These are phyloP conservation scores for Alethe diademata DNA, from an alignment of 2,113 vertebrate genomes.

Conservation along the genomic window DNA sequence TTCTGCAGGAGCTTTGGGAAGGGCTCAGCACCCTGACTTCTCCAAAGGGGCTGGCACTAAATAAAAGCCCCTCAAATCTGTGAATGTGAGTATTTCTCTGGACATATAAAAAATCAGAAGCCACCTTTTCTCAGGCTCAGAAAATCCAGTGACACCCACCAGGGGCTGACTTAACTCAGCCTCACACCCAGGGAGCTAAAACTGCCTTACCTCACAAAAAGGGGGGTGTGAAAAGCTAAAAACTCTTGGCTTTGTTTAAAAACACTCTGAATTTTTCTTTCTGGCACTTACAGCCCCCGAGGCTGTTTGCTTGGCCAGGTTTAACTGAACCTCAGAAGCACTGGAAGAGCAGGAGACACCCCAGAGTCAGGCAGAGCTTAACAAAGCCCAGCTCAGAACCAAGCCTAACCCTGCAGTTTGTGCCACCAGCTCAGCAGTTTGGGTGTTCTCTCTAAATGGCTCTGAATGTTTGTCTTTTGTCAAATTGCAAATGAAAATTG, in stretches of 20 bases:
- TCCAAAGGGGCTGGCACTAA: not conserved
- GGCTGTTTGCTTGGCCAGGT: not conserved
- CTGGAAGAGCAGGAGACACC: not conserved
- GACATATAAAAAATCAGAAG: not conserved
- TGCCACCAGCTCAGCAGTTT: not conserved
- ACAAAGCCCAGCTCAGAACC: not conserved
- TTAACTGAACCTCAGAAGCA: not conserved
- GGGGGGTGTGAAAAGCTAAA: not conserved
- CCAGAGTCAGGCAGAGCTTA: not conserved
- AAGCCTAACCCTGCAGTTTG: not conserved
- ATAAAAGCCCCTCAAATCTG: fast-evolving
- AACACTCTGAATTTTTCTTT: not conserved
- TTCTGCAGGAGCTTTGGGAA: not conserved
- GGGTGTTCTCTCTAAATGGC: not conserved
- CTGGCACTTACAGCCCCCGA: not conserved
- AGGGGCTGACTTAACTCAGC: not conserved
- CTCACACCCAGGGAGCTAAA: not conserved
- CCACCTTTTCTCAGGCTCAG: not conserved
- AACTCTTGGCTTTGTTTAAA: not conserved
- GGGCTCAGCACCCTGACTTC: not conserved
- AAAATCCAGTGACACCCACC: not conserved
- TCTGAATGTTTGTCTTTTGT: not conserved
- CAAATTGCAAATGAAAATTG: not conserved
- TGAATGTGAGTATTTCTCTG: not conserved
- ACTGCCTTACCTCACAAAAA: not conserved